phyloP scores from a whole-genome alignment of 2,888 invertebrate species.

The Drosophila nr. perissopoda region DNA sequence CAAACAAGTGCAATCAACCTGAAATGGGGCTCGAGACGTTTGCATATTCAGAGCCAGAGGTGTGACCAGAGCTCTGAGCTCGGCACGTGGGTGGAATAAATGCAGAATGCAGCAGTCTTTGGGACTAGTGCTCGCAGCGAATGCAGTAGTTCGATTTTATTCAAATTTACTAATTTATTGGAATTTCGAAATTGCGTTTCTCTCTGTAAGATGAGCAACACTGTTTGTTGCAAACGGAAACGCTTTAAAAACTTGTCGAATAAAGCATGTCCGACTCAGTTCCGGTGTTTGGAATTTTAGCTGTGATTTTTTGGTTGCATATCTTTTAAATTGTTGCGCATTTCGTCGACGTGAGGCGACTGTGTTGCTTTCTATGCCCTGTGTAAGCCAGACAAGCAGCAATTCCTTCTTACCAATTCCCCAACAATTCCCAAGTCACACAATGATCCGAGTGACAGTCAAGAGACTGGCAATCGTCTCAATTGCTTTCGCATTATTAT shows the following conservation, averaged over 20 bases:
- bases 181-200: neutral
- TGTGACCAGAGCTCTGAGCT: conserved; percentile 38
- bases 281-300: neutral
- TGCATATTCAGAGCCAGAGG: conserved; percentile 22
- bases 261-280: neutral
- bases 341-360: conserved; percentile 1
- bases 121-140: neutral
- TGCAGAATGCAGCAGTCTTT: neutral
- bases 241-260: neutral
- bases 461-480: conserved; percentile 57
- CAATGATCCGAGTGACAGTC: conserved; percentile 27
- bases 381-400: conserved; percentile 12
- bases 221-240: neutral
- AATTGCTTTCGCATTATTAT: conserved; percentile 58
- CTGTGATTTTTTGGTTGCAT: neutral
- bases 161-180: neutral
- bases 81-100: conserved; percentile 17
- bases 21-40: conserved; percentile 32
- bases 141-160: neutral
- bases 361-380: conserved; percentile 1
- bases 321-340: conserved; percentile 2
- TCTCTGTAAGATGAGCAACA: neutral
- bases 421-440: conserved; percentile 26
- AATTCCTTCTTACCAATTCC: conserved; percentile 29
- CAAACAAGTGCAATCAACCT: conserved; percentile 75